A percentile compares a stretch with the other conserved stretches of the same genome.
Conservation (phyloP, 2,888 invertebrate genomes). For the Zaprionus obscuricornis region DNA sequence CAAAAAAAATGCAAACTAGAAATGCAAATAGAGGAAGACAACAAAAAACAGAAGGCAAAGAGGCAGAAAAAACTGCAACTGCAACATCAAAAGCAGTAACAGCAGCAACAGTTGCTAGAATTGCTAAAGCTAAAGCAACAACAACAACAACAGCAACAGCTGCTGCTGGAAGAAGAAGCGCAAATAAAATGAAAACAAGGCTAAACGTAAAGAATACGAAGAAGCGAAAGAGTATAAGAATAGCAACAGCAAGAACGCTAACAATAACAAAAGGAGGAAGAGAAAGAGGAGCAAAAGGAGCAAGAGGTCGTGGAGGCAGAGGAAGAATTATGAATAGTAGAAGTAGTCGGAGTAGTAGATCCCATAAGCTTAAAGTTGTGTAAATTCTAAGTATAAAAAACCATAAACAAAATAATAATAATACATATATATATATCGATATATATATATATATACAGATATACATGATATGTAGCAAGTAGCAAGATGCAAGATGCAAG, state of each 20-base stretch:
- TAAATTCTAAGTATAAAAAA: conserved; percentile 47
- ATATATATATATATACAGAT: conserved; percentile 21
- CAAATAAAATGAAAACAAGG: conserved; percentile 34
- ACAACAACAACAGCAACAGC: conserved; percentile 1
- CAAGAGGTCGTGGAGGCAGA: no score
- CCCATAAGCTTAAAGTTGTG: conserved; percentile 52
- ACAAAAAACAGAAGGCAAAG: no score
- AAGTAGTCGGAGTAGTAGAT: conserved; percentile 7
- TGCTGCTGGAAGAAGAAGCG: background rate
- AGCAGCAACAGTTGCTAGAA: conserved; percentile 25
- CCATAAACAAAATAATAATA: no score
- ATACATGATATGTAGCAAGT: background rate
- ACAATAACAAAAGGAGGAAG: no score
- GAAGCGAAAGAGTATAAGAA: no score
- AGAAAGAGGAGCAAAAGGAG: no score
- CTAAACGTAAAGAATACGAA: conserved; percentile 41
- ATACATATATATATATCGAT: conserved; percentile 45
- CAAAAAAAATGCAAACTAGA: no score
- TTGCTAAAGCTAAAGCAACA: no score
- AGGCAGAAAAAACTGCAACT: no score
- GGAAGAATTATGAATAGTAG: background rate
- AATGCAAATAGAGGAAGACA: background rate
- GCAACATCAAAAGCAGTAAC: conserved; percentile 14
- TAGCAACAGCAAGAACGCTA: no score
- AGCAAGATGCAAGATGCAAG: background rate